Conservation (phyloP, 2,888 invertebrate genomes). For the Agonopterix heracliana region DNA sequence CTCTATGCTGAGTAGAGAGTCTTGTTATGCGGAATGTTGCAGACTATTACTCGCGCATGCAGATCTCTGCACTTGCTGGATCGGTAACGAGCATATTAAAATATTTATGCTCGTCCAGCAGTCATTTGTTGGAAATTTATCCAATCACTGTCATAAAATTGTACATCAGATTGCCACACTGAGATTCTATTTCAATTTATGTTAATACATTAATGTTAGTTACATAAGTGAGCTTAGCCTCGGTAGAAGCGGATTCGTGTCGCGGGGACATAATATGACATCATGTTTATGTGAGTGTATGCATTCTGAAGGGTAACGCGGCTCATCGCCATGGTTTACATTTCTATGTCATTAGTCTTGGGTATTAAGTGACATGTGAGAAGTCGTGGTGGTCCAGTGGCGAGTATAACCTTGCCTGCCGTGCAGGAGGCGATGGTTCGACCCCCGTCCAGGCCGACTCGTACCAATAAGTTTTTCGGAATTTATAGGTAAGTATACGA, state of each 20-base stretch:
- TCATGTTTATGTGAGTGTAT: neutral
- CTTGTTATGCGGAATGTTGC: slow-evolving; percentile 32
- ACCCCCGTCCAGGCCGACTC: no score
- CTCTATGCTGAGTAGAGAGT: slow-evolving; percentile 21
- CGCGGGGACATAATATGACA: slow-evolving; percentile 1
- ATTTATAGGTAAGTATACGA: no score
- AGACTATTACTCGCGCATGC: slow-evolving; percentile 33
- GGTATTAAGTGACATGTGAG: no score
- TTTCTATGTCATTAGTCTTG: no score
- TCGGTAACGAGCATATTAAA: slow-evolving; percentile 32
- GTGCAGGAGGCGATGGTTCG: no score
- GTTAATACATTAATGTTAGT: neutral
- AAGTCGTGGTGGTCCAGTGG: no score
- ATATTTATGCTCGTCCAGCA: slow-evolving; percentile 30
- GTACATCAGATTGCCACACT: neutral
- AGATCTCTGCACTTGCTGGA: slow-evolving; percentile 30
- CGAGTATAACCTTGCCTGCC: no score
- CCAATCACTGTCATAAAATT: slow-evolving; percentile 6
- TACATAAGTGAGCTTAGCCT: neutral
- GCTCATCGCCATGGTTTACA: no score
- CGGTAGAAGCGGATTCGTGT: neutral
- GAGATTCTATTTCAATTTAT: slow-evolving; percentile 3
- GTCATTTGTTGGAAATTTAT: slow-evolving; percentile 10
- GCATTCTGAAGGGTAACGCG: no score
- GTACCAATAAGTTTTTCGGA: no score